Base-by-base conservation (phyloP, 2,888 invertebrate species). In the Hylaea fasciaria region DNA sequence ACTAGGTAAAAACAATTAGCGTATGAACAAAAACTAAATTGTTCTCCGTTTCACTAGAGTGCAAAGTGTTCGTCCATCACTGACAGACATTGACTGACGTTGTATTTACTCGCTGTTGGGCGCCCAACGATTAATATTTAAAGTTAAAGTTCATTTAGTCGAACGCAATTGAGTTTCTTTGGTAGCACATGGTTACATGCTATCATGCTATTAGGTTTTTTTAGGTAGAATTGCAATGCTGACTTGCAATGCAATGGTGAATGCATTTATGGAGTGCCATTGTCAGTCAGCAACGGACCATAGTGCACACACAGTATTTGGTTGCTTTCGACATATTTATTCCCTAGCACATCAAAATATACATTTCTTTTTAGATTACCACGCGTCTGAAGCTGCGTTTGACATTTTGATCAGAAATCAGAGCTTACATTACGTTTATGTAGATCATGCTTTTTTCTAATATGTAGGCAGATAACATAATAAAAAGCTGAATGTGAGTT, bases 101-200 rank as follows among this genome's bases (percentile, higher is more conserved):
- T 43, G 41, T 49, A 56, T 43, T 56, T 56, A 48, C 48, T 40
- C 65, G 47, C 65, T 45, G 62, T 57, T 57, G 65, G 65, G 52
- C 49, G 65, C 65, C 64, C 16, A 58, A 62, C 62, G 43, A 62
- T 65, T 65, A 65, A 65, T 59, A 59, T 48, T 56, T 48, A 49
- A 16, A 40, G 43, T 43, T 65, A 32, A 14, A 53, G 40, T 52
- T 48, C 17, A 39, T 37, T 48, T 48, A n/a, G 17, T 35, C 35
- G n/a, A 22, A 41, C n/a, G 41, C 47, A 54, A 45, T 43, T 45
- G 64, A 14, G 13, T 13, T 22, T 40, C 14, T 40, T 13, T 40
- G 69, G 68, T 70, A 63, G 12, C 12, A 37, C 4, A n/a, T 37
- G 11, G 35, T 10, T n/a, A n/a, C n/a, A n/a, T n/a, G n/a, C n/a